Percentiles rank a stretch among this genome's conserved stretches.
Evolutionary conservation across 1,140 invertebrate species (phyloP).

Genomic region (Caenorhabditis briggsae): DNA sequence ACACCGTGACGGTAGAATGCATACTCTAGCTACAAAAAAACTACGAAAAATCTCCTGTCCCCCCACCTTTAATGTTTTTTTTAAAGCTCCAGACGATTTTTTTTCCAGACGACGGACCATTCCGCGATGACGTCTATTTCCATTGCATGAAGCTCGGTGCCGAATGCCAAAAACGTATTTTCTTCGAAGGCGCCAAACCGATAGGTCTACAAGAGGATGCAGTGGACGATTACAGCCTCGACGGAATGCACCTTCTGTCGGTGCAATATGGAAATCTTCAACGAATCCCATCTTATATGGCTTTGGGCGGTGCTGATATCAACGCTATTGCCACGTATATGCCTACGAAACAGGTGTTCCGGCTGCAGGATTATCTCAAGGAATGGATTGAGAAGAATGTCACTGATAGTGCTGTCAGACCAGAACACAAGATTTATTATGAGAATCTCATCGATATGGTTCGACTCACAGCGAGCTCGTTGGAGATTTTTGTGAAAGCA

Average conservation of each 20-base stretch:
- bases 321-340: not conserved
- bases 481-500: not conserved
- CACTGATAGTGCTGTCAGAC: not conserved
- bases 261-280: conserved; percentile 39
- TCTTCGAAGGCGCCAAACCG: conserved; percentile 30
- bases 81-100: too few species aligned
- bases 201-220: conserved; percentile 1
- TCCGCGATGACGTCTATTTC: conserved; percentile 15
- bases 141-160: conserved; percentile 47
- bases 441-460: not conserved
- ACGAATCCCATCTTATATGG: conserved; percentile 7
- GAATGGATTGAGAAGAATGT: not conserved
- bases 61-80: too few species aligned
- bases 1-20: too few species aligned
- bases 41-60: too few species aligned
- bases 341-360: not conserved
- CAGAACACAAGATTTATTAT: conserved; percentile 1
- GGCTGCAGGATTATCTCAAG: conserved; percentile 17
- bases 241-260: conserved; percentile 11
- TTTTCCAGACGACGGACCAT: conserved; percentile 24
- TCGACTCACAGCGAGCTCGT: not conserved
- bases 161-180: conserved; percentile 22
- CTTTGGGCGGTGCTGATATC: not conserved
- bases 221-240: not conserved
- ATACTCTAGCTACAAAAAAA: too few species aligned